Base-by-base conservation (phyloP, 2,888 invertebrate species). In the Tetropium fuscum region DNA sequence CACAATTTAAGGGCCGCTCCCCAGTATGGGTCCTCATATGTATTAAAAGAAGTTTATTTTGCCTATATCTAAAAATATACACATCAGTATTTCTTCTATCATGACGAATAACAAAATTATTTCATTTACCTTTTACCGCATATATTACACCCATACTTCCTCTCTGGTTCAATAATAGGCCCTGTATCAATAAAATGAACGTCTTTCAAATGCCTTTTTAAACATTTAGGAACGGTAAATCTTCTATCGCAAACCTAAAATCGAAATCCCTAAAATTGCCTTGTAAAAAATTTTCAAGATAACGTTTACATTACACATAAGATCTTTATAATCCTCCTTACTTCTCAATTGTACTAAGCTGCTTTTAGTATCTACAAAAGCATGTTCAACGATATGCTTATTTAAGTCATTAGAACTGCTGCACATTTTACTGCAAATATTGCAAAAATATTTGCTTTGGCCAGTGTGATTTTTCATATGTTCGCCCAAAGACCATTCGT, bases 21-120 rank as follows among this genome's bases (percentile, higher is more conserved):
- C 82, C 82, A 1, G 80, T 80, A 67, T 82, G 82, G 2, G 74
- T 74, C 30, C 81, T 63, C 74, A 81, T 73, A 66, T 82, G 82
- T 18, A 78, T 67, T 6, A 72, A 45, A 4, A 81, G 60, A 34
- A 77, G 69, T 64, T 80, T 80, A 57, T 78, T 77, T 51, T 78
- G 77, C 62, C 74, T 76, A 62, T 80, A 82, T 25, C 78, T 79
- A 60, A 22, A 73, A 71, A 40, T 30, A 18, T 43, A 27, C 15
- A 16, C 18, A 6, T 13, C 2, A 27, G 36, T 36, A 3, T 8
- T 5, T 8, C 5, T 47, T 53, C 40, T 6, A 25, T 34, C 2
- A 22, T n/a, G n/a, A n/a, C n/a, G n/a, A n/a, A n/a, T 4, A 8
- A 2, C 27, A 8, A 27, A 25, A 25, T n/a, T 27, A 19, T 4